Base-by-base conservation (phyloP, 23 tunicate species). In the Phallusia fumigata region DNA sequence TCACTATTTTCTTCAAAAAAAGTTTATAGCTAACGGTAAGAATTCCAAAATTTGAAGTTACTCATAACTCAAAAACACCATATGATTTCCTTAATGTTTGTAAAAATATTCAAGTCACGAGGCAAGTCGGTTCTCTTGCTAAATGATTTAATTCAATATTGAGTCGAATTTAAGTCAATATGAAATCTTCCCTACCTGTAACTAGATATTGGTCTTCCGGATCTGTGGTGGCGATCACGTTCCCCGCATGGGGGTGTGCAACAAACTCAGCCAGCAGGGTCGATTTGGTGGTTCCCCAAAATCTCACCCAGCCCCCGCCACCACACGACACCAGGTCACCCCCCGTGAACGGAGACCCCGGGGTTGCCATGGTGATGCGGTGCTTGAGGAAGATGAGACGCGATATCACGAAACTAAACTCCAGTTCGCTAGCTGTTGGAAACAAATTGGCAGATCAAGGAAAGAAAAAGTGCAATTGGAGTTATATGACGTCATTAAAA, bases 281-380 rank as follows among this genome's bases (percentile, higher is more conserved):
- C 19, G 78, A 44, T 34, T 76, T 65, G 22, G 74, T 52, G 0
- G 81, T 79, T 64, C 85, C 87, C 98, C 98, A 94, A 80, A 94
- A 89, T 74, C 98, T 36, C 58, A 89, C 88, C 94, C 90, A 86
- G 0, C 98, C 98, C 6, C 94, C 98, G 10, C 98, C 98, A 22
- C 98, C 98, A 45, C 93, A 94, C 11, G 98, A 94, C 19, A 94
- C 83, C 75, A 94, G 77, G 51, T 94, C 94, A 0, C 88, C 95
- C 36, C 98, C 93, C 6, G 76, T 32, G 52, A 78, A 82, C 36
- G 82, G 22, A 0, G 90, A 83, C 26, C 81, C 87, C 58, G 75
- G 80, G 16, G 84, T 64, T 33, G 87, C 58, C 53, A 35, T 51
- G 31, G 73, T 34, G 44, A 87, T 64, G 33, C 98, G 88, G 31